Evolutionary conservation across 1,140 invertebrate species (phyloP).

Genomic region (Brachionus rotundiformis): DNA sequence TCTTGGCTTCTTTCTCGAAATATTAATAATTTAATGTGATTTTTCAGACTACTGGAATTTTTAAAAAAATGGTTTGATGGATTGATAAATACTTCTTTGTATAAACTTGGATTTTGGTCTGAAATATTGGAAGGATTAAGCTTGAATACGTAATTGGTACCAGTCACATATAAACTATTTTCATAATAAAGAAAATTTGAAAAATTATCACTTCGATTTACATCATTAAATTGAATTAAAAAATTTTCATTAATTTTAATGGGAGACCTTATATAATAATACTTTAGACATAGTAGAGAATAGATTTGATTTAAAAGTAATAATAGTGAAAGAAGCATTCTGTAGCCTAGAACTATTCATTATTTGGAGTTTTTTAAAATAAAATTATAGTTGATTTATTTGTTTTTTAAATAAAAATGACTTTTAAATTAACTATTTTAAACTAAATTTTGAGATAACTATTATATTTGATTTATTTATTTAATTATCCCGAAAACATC

Average conservation of each 20-base stretch:
- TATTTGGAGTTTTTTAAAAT: neutral
- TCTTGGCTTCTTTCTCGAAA: constrained; percentile 30
- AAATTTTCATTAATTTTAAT: neutral
- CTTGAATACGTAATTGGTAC: constrained; percentile 28
- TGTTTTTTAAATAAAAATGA: neutral
- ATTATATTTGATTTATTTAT: too few species aligned
- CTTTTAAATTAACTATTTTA: neutral
- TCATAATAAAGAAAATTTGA: constrained; percentile 12
- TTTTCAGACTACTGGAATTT: neutral
- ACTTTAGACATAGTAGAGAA: neutral
- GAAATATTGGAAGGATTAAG: neutral
- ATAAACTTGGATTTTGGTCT: neutral
- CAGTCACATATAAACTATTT: constrained; percentile 5
- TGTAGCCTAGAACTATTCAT: neutral
- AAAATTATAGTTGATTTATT: neutral
- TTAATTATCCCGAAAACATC: too few species aligned
- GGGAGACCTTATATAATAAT: neutral
- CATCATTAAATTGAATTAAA: neutral
- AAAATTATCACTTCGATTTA: neutral
- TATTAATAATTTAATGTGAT: constrained; percentile 6
- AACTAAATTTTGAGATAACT: neutral
- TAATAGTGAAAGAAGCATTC: neutral
- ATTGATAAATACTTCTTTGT: constrained; percentile 31
- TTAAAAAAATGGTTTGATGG: constrained; percentile 2
- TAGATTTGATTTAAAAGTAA: neutral